Evolutionary conservation across 2,888 invertebrate genomes (phyloP).

Genomic region (Lutraria lutraria): DNA sequence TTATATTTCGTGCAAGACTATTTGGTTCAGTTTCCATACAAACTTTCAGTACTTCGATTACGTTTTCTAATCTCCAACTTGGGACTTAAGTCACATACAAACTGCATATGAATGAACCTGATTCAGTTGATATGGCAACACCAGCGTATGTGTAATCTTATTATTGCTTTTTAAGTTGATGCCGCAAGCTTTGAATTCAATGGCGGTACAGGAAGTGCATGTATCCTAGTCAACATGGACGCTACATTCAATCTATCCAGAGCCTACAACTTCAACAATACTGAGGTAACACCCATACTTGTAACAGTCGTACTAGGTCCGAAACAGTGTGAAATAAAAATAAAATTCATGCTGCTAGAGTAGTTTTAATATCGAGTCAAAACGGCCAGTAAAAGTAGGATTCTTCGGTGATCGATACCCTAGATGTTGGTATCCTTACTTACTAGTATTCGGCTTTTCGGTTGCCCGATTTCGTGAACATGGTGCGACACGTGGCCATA

Average conservation of each 20-base stretch:
- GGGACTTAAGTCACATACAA: neutral
- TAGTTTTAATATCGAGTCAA: neutral
- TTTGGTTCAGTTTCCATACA: no score
- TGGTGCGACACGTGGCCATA: no score
- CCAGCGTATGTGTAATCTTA: neutral
- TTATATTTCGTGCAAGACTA: no score
- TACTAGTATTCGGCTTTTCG: no score
- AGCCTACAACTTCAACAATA: neutral
- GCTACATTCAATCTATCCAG: conserved; percentile 26
- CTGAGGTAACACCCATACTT: neutral
- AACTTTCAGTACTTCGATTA: no score
- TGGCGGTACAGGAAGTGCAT: conserved; percentile 9
- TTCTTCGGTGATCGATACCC: no score
- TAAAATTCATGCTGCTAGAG: neutral
- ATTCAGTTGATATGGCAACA: neutral
- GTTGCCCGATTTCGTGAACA: no score
- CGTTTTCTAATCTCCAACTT: no score
- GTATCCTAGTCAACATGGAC: conserved; percentile 29
- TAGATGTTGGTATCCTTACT: no score
- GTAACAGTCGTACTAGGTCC: neutral
- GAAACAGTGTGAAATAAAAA: neutral
- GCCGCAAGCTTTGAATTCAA: conserved; percentile 6
- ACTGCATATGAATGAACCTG: neutral
- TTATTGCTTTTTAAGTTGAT: neutral
- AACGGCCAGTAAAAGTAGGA: no score